phyloP scores from a whole-genome alignment of 2,888 invertebrate species.

The Heteromurus nitidus region DNA sequence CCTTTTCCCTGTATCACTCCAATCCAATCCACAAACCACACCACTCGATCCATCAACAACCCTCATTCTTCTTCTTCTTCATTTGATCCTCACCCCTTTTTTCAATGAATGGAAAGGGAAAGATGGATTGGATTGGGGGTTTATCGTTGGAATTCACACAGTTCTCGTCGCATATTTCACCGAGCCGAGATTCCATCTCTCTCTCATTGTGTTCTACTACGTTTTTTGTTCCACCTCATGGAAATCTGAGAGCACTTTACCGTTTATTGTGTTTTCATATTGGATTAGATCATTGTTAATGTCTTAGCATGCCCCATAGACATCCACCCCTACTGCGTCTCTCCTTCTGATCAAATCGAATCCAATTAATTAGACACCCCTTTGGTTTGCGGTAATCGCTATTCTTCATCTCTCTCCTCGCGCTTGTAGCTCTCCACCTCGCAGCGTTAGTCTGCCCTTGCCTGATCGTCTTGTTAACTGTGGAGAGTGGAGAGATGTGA shows the following conservation, averaged over 20 bases:
- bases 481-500: too few species aligned
- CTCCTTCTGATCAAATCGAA: constrained; percentile 71
- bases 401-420: constrained; percentile 48
- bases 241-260: constrained; percentile 21
- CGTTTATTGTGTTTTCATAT: neutral
- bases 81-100: constrained; percentile 54
- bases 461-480: constrained; percentile 56
- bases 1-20: too few species aligned
- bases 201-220: constrained; percentile 35
- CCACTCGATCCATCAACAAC: constrained; percentile 53
- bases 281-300: constrained; percentile 7
- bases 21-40: constrained; percentile 32
- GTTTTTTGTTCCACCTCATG: constrained; percentile 19
- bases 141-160: constrained; percentile 51
- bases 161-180: constrained; percentile 61
- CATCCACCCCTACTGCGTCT: constrained; percentile 47
- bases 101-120: constrained; percentile 52
- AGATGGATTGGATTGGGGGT: constrained; percentile 56
- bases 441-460: constrained; percentile 13
- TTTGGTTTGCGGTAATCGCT: constrained; percentile 68
- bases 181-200: constrained; percentile 58
- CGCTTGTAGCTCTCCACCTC: constrained; percentile 42
- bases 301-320: constrained; percentile 18
- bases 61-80: constrained; percentile 24
- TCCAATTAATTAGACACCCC: constrained; percentile 74